Evolutionary conservation across 2,888 invertebrate genomes (phyloP).

Genomic region (Bimastos eiseni): DNA sequence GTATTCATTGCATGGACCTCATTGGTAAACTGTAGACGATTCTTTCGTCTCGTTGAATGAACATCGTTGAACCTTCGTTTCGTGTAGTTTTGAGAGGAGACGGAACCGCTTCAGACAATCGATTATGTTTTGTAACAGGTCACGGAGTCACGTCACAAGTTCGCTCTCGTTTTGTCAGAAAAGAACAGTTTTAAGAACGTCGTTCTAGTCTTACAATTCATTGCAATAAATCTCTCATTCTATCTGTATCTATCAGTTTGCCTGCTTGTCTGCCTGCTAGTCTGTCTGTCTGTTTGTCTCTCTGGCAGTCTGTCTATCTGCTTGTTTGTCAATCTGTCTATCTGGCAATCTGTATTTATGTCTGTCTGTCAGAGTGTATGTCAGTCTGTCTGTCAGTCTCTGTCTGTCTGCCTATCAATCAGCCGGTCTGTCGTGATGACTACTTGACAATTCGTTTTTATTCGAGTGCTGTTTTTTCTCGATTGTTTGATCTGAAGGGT

Average conservation of each 20-base stretch:
- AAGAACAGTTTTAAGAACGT: neutral
- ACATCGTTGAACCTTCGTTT: neutral
- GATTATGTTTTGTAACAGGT: neutral
- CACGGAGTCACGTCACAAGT: neutral
- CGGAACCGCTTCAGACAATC: neutral
- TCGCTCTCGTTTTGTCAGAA: neutral
- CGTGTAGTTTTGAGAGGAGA: neutral
- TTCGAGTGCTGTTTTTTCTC: neutral
- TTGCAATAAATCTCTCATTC: neutral
- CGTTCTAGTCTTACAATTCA: neutral
- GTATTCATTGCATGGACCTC: too few species aligned
- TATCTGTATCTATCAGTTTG: neutral
- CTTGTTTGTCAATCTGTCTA: neutral
- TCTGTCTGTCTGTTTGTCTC: too few species aligned
- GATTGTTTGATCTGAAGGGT: neutral
- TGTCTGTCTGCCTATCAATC: neutral
- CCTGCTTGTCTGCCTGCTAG: neutral
- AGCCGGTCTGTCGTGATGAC: neutral
- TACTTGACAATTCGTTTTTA: conserved; percentile 4
- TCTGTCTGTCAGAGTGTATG: neutral
- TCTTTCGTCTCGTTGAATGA: neutral
- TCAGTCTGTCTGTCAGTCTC: neutral
- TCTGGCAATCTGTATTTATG: neutral
- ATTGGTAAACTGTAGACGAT: neutral
- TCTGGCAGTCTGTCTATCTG: too few species aligned